Base-by-base conservation (phyloP, 1,140 invertebrate species). In the Cheumatopsyche charites region DNA sequence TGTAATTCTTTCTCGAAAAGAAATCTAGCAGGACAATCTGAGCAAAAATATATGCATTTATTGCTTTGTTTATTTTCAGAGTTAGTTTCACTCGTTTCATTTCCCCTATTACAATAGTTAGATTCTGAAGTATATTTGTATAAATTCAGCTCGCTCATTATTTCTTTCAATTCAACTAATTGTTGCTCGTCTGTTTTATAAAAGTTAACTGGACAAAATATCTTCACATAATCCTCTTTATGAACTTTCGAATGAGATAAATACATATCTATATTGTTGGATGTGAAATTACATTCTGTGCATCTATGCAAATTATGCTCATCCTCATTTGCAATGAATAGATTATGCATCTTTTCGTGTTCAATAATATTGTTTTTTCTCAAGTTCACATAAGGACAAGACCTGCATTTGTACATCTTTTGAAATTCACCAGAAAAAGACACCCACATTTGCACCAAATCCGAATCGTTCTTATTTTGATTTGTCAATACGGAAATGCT, bases 331-430 rank as follows among this genome's bases (percentile, higher is more conserved):
- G 29, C 17, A 25, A 12, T n/a, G 12, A 19, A 25, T 23, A 25
- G 23, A 80, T 95, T 65, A 80, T 95, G 94, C 88, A 95, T 93
- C 79, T 90, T 90, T 80, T 95, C 92, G 80, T 96, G 94, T 73
- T 93, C 91, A n/a, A 88, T 87, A 29, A 95, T 91, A 79, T 93
- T 93, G 36, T 90, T 89, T 82, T 91, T 90, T 36, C 90, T 82
- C 7, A 88, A 83, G 78, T 94, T 94, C 0, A 93, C 90, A 79
- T 94, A 93, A 0, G 94, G 93, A 80, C 94, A 95, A 78, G 88
- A 91, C 29, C 91, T 86, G 78, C 93, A 96, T 78, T 94, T 93
- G 76, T 92, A 91, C 88, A 96, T 92, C 81, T 94, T 94, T 9
- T 88, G 87, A 70, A 93, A 90, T 11, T 89, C 87, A 17, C 90